Base-by-base conservation (phyloP, 2,113 vertebrate species). In the Herpailurus yagouaroundi region DNA sequence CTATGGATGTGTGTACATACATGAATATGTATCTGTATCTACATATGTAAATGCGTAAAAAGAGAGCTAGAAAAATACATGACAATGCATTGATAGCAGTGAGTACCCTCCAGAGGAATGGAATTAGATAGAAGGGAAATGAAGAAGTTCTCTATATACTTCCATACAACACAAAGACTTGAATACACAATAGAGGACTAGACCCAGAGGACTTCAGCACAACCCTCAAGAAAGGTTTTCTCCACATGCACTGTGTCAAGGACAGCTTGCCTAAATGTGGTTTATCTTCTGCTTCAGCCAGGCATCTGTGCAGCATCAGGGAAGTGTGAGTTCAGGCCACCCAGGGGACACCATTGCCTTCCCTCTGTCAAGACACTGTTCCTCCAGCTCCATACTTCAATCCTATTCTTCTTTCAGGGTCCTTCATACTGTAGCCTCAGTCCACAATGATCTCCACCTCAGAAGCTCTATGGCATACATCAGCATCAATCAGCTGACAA, bases 401-500 rank as follows among this genome's bases (percentile, higher is more conserved):
- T 66, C 23, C 16, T 86, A 0, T n/a, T 87, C 48, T 38, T 92
- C 84, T 45, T 86, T 84, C 48, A 14, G 33, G 21, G 23, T 12
- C 7, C 50, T 91, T 77, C 68, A 31, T 50, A 27, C 27, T 73
- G 31, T 60, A 60, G 57, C 74, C 4, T 96, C 38, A 33, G 15
- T 76, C 68, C 64, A 82, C 92, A 96, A n/a, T 94, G 87, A 96
- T 95, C 71, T 97, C 29, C 64, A 31, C 48, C 71, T 80, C 71
- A 76, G 90, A 88, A 96, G 18, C 57, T 36, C 83, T 48, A 38
- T 18, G 6, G 71, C 33, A 81, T 73, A 95, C 63, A 71, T 87
- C 69, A 94, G 14, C 41, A 92, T 95, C 83, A 96, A 84, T 97
- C 97, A 97, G 95, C 48, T 81, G 69, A 88, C 88, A 91, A 95